phyloP scores from a whole-genome alignment of 2,888 invertebrate genomes.

The Notodonta ziczac region DNA sequence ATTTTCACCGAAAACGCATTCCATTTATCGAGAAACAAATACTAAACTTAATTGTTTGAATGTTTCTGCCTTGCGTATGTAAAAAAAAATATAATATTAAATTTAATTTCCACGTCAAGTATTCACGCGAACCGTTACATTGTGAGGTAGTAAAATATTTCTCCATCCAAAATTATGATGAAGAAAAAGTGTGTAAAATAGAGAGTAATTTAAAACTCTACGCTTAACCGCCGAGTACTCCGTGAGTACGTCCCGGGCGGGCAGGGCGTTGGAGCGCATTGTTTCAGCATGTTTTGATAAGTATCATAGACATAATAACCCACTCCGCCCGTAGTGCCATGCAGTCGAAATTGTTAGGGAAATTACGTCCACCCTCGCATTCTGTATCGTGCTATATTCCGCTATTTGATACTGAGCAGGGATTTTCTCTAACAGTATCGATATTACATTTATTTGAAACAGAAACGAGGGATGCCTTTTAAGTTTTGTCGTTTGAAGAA shows the following conservation, averaged over 20 bases:
- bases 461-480: too few species aligned
- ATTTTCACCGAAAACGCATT: too few species aligned
- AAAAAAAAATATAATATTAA: too few species aligned
- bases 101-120: too few species aligned
- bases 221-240: constrained; percentile 1
- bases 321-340: constrained; percentile 16
- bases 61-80: too few species aligned
- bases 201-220: background rate
- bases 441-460: too few species aligned
- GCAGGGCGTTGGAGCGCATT: constrained; percentile 36
- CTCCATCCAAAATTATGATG: background rate
- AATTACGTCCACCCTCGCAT: background rate
- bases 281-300: constrained; percentile 44
- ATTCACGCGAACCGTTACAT: too few species aligned
- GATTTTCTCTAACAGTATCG: background rate
- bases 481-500: too few species aligned
- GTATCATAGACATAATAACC: constrained; percentile 38
- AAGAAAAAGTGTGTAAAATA: background rate
- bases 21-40: too few species aligned
- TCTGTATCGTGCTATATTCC: background rate
- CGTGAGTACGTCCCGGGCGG: background rate
- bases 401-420: constrained; percentile 2
- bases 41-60: too few species aligned
- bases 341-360: constrained; percentile 28
- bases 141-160: background rate